Evolutionary conservation across 2,888 invertebrate genomes (phyloP), one percentile per base, ranked within the genome.

Genomic region (Caenorhabditis afra): DNA sequence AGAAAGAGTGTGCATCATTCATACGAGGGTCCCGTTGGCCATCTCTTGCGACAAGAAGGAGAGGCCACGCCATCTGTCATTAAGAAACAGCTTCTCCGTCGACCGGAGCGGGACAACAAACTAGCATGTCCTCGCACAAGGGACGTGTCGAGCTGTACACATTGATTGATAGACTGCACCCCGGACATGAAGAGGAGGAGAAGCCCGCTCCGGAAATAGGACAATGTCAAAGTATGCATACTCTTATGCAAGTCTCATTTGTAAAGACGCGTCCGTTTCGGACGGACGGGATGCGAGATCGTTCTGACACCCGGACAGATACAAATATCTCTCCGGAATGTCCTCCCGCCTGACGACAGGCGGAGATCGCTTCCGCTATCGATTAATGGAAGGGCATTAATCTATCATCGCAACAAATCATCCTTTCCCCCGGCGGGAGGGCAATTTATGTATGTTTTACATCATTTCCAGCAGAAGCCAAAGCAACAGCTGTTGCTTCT

Each of bases 71-170:
- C 73, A 73, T 73, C 73, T 73, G 73, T 73, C 73, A 73, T 73
- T 64, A 73, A 73, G 73, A 73, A 73, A 73, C 73, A 73, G 73
- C 73, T 73, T n/a, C n/a, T n/a, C n/a, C n/a, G n/a, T n/a, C 73
- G 64, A 7, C 29, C 29, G 29, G 29, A 29, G 4, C n/a, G n/a
- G 29, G 29, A 73, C 73, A 64, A 64, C 64, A 73, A 64, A 73
- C 71, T 71, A 62, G 71, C 71, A 55, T 57, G 57, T 73, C 71
- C 73, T 58, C 50, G 49, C 14, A 10, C 47, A n/a, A n/a, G 16
- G 29, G 29, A 3, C 29, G 29, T 29, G 29, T 29, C 29, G 29
- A 61, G 70, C 62, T 64, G 64, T 73, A 73, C 73, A 73, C 73
- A 73, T 73, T 73, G 73, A 73, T 73, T 73, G 73, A 73, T 73